Base-by-base conservation (phyloP, 1,140 invertebrate species). In the Drosophila kurseongensis region DNA sequence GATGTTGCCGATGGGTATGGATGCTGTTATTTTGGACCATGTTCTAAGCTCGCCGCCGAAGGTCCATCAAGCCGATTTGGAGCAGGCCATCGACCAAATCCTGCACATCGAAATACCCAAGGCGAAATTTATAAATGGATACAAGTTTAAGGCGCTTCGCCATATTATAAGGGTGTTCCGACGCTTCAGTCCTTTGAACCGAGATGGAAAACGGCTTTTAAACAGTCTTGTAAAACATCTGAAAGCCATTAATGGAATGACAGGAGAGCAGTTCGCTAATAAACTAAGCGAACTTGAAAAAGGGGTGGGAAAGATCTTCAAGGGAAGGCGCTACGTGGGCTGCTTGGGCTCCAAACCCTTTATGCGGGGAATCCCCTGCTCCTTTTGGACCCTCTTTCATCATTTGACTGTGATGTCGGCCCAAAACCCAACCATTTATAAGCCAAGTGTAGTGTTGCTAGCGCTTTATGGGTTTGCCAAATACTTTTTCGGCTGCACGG, bases 381-480 rank as follows among this genome's bases (percentile, higher is more conserved):
- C 97, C 1, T 92, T 99, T 16, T 99, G 98, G 98, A 96, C 95
- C 35, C 93, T 98, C 68, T 99, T 99, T 91, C 98, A 99, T 91
- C 96, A 96, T 51, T 92, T 99, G 4, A 98, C 97, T 12, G 96
- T 98, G 0, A 96, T 95, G 91, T 95, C 96, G 54, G 94, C 95
- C 1, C 90, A 90, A 94, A 95, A 2, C 78, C 89, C 18, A 65
- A 92, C 91, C 2, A 81, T 51, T n/a, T 89, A 92, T 51, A 2
- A 2, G 4, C 94, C 95, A 0, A 91, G 92, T 27, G 93, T 94
- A 83, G 95, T 98, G 5, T 91, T 99, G 2, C 90, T 93, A 72
- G 95, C 95, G 1, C 97, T 99, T 93, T 93, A 96, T 86, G 96
- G 95, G 4, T 99, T 98, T 84, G 94, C 99, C 29, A 96, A 96